Conservation (phyloP, 2,888 invertebrate species). For the Tethea ocularis region DNA sequence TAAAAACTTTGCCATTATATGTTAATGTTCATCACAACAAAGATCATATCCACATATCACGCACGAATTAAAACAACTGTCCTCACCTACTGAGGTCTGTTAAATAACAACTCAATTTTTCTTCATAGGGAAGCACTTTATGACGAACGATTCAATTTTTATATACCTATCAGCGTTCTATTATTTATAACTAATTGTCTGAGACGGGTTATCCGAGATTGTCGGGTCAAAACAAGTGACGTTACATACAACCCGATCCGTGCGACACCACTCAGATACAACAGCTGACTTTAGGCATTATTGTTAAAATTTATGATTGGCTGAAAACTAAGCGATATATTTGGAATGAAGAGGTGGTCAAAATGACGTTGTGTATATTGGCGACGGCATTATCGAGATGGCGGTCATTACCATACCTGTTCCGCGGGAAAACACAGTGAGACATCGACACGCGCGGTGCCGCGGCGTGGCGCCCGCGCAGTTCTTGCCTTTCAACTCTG, state of each 20-base stretch:
- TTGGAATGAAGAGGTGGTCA: conserved; percentile 26
- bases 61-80: conserved; percentile 9
- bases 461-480: too few relatives aligned
- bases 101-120: conserved; percentile 2
- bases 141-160: conserved; percentile 3
- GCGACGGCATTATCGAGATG: conserved; percentile 36
- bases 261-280: background rate
- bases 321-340: conserved; percentile 19
- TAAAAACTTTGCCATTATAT: conserved; percentile 35
- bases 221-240: conserved; percentile 18
- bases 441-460: conserved; percentile 20
- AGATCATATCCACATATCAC: conserved; percentile 35
- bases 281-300: background rate
- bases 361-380: conserved; percentile 28
- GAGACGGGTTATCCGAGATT: conserved; percentile 19
- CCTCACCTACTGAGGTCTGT: background rate
- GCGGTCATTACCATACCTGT: conserved; percentile 43
- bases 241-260: conserved; percentile 8
- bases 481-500: conserved; percentile 10
- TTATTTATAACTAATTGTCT: conserved; percentile 11
- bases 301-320: background rate
- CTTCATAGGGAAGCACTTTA: conserved; percentile 4
- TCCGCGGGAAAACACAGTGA: conserved; percentile 40
- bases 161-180: conserved; percentile 8
- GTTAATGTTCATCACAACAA: conserved; percentile 23